A percentile compares a stretch with the other conserved stretches of the same genome.
Evolutionary conservation across 2,888 invertebrate species (phyloP).

Genomic region (Bombylius major): DNA sequence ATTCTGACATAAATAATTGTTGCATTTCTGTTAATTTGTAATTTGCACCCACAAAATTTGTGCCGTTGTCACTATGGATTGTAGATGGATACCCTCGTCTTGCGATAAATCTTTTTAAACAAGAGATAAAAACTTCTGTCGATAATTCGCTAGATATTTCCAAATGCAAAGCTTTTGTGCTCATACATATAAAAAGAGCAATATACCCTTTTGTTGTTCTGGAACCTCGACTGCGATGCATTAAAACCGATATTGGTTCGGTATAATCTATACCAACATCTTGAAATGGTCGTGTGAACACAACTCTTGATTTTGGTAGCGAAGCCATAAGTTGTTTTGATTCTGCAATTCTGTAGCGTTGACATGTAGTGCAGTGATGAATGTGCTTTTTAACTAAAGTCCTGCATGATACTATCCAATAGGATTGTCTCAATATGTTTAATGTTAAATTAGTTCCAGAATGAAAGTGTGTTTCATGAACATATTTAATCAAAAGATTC

Average conservation of each 20-base stretch:
- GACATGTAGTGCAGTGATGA: background rate
- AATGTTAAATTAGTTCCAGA: background rate
- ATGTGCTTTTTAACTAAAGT: background rate
- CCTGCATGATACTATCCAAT: background rate
- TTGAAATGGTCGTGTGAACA: slow-evolving; percentile 4
- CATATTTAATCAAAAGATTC: background rate
- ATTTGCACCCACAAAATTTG: background rate
- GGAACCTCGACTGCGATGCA: too few species aligned
- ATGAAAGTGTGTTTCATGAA: background rate
- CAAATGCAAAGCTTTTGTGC: background rate
- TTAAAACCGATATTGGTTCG: slow-evolving; percentile 1
- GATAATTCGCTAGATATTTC: background rate
- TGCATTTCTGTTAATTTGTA: too few species aligned
- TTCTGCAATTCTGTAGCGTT: background rate
- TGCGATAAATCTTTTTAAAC: background rate
- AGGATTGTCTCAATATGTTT: background rate
- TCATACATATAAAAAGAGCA: too few species aligned
- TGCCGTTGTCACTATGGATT: background rate
- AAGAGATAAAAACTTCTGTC: background rate
- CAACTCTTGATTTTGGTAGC: background rate
- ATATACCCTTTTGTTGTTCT: too few species aligned
- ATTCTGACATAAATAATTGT: too few species aligned
- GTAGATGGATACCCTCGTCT: background rate
- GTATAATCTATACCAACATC: slow-evolving; percentile 11
- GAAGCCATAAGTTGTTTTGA: background rate